These are phyloP conservation scores for Myrmecobius fasciatus DNA, from an alignment of 2,113 vertebrate genomes.

Conservation along the genomic window DNA sequence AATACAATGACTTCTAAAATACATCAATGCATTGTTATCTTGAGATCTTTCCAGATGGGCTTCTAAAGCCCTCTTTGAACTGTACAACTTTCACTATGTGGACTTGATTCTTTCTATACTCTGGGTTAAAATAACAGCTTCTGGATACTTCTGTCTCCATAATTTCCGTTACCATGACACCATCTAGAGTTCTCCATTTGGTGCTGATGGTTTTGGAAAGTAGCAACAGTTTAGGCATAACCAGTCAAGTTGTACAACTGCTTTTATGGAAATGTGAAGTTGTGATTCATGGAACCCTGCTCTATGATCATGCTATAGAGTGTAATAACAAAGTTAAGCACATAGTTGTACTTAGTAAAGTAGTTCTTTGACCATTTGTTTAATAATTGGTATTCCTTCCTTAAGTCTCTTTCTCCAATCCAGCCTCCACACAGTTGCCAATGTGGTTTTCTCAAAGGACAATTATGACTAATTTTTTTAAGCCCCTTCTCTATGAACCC, in stretches of 20 bases:
- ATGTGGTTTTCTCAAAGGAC: no score
- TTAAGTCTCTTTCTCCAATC: neutral
- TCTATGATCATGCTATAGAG: neutral
- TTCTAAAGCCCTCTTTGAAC: neutral
- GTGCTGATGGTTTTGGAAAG: neutral
- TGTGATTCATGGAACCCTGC: neutral
- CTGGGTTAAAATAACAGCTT: neutral
- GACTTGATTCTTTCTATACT: neutral
- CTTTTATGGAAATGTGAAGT: neutral
- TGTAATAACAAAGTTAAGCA: neutral
- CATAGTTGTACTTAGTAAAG: neutral
- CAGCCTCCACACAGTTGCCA: no score
- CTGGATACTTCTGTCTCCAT: neutral
- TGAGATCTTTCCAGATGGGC: neutral
- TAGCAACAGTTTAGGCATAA: neutral
- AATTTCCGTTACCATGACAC: neutral
- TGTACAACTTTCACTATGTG: neutral
- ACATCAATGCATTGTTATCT: neutral
- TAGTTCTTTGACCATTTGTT: neutral
- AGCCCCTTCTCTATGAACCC: no score
- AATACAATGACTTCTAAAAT: neutral
- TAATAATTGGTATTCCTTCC: neutral
- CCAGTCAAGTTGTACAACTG: neutral
- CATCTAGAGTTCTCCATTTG: neutral
- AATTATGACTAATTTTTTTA: no score